Conservation (phyloP, 2,888 invertebrate genomes). For the Galeopsomyia nigrocyanea region DNA sequence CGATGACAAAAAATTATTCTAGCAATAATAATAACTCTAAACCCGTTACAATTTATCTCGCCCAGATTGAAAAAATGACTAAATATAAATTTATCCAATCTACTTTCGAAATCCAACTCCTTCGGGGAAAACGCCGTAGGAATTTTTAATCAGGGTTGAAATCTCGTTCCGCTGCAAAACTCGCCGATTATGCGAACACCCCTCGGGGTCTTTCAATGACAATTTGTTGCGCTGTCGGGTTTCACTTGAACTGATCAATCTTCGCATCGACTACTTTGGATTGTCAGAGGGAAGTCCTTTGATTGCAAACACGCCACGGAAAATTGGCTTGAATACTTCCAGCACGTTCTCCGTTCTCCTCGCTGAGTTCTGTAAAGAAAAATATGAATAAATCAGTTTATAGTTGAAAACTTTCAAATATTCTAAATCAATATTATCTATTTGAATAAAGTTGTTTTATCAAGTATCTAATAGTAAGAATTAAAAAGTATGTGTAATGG, state of each 20-base stretch:
- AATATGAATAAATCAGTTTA: constrained; percentile 52
- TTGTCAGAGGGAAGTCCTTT: constrained; percentile 74
- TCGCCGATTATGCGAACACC: neutral
- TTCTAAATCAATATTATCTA: too few species aligned
- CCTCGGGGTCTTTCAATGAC: too few species aligned
- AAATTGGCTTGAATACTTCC: constrained; percentile 81
- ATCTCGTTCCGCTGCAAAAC: constrained; percentile 6
- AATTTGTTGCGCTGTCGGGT: too few species aligned
- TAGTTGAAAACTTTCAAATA: too few species aligned
- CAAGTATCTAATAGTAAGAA: too few species aligned
- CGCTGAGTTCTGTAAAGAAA: constrained; percentile 78
- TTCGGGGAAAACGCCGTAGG: neutral
- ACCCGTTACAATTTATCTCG: too few species aligned
- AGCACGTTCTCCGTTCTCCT: constrained; percentile 80
- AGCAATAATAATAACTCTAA: too few species aligned
- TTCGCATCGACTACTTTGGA: neutral
- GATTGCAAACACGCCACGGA: constrained; percentile 80
- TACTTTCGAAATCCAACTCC: constrained; percentile 8
- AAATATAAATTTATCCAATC: neutral
- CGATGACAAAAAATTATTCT: too few species aligned
- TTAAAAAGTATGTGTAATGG: too few species aligned
- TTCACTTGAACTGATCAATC: too few species aligned
- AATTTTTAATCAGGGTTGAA: neutral
- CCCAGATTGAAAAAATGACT: too few species aligned
- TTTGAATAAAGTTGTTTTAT: too few species aligned